Evolutionary conservation across 2,797 vertebrate genomes (phyloP).

Genomic region (Falco peregrinus): DNA sequence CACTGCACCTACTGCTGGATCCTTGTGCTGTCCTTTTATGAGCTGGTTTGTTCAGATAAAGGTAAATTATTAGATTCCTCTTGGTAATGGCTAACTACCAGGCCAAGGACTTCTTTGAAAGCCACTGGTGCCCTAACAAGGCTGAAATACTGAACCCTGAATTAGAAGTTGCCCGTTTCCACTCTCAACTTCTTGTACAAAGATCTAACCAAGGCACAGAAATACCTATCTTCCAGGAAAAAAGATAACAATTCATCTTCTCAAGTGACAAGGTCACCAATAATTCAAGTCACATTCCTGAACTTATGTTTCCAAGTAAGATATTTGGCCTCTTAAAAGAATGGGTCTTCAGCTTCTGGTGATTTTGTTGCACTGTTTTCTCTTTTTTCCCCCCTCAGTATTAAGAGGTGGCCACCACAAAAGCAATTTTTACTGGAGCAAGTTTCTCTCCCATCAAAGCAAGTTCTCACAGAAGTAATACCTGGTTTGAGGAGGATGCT

Average conservation of each 20-base stretch:
- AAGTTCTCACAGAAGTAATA: not conserved
- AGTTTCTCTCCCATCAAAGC: not conserved
- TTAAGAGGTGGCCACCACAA: not conserved
- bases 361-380: not conserved
- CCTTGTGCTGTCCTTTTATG: not conserved
- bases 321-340: not conserved
- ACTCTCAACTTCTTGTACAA: not conserved
- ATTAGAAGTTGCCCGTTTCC: not conserved
- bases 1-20: not conserved
- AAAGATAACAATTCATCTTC: not conserved
- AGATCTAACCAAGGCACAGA: not conserved
- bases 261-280: not conserved
- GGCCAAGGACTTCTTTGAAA: not conserved
- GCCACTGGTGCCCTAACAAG: not conserved
- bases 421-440: not conserved
- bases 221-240: not conserved
- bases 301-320: not conserved
- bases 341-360: not conserved
- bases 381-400: not conserved
- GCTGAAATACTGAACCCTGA: not conserved
- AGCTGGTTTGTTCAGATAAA: not conserved
- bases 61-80: conserved; percentile 47
- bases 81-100: conserved; percentile 39
- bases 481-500: not conserved
- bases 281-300: not conserved